A percentile compares a stretch with the other conserved stretches of the same genome.
These are phyloP conservation scores for Hesperia comma DNA, from an alignment of 2,888 invertebrate species.

Conservation along the genomic window DNA sequence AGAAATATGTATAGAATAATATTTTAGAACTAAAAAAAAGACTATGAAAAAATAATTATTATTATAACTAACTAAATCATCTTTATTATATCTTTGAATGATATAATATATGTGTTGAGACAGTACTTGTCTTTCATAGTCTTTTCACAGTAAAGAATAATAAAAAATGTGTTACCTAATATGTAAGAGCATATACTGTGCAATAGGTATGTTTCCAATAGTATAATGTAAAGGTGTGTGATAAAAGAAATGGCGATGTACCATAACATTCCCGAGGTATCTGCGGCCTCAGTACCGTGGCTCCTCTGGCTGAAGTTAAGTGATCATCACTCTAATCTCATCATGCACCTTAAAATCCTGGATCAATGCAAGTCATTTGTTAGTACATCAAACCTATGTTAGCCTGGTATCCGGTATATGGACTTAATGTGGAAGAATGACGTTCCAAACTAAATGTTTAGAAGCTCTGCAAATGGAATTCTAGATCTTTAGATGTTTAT, in stretches of 20 bases:
- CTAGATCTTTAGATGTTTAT: background rate
- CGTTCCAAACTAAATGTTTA: conserved; percentile 24
- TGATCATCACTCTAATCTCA: conserved; percentile 67
- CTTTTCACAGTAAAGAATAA: background rate
- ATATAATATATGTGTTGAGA: no score
- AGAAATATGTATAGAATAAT: no score
- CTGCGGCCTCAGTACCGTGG: conserved; percentile 62
- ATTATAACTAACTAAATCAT: no score
- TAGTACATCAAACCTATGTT: conserved; percentile 62
- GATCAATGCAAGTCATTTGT: conserved; percentile 73
- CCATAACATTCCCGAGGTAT: conserved; percentile 81
- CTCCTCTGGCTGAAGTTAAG: conserved; percentile 56
- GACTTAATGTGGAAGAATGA: conserved; percentile 32
- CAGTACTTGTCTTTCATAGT: background rate
- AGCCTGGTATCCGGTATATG: conserved; percentile 40
- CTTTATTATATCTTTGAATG: no score
- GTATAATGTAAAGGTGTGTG: conserved; percentile 10
- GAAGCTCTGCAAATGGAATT: conserved; percentile 18
- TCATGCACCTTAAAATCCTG: conserved; percentile 82
- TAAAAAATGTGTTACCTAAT: background rate
- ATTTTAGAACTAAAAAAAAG: no score
- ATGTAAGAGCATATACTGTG: background rate
- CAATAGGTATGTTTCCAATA: background rate
- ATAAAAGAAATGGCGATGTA: conserved; percentile 61
- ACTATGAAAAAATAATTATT: no score